A percentile compares a stretch with the other conserved stretches of the same genome.
phyloP scores from a whole-genome alignment of 2,113 vertebrate genomes.

The Phaethornis superciliosus region DNA sequence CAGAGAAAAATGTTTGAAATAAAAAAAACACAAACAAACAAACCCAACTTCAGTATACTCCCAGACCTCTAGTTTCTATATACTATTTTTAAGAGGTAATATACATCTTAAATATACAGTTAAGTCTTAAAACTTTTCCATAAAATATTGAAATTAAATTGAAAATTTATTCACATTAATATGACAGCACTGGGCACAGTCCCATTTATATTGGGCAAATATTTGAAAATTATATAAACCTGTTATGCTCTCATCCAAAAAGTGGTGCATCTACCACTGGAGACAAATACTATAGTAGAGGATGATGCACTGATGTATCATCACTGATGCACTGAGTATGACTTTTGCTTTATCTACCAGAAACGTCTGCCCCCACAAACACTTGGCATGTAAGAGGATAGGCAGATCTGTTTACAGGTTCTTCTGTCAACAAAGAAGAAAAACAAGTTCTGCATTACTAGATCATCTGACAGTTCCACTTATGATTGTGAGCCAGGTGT shows the following conservation, averaged over 20 bases:
- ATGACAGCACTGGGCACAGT: not conserved
- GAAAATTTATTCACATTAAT: not conserved
- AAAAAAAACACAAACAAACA: not conserved
- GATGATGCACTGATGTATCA: too few relatives aligned
- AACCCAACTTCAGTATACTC: too few relatives aligned
- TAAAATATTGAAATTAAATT: not conserved
- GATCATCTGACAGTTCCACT: not conserved
- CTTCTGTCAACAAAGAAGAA: not conserved
- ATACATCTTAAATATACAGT: not conserved
- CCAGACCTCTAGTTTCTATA: too few relatives aligned
- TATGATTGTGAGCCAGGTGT: not conserved
- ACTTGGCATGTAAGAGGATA: not conserved
- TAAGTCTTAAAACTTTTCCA: not conserved
- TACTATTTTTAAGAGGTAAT: not conserved
- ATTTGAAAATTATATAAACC: not conserved
- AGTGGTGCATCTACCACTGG: not conserved
- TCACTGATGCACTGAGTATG: not conserved
- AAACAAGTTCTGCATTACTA: not conserved
- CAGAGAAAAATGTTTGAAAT: not conserved
- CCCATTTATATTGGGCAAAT: not conserved
- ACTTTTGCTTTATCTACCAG: not conserved
- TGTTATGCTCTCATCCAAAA: not conserved
- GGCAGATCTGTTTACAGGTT: not conserved
- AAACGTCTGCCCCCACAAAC: not conserved
- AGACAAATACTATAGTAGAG: not conserved